Conservation (phyloP, 2,888 invertebrate species). For the Sipha maydis region DNA sequence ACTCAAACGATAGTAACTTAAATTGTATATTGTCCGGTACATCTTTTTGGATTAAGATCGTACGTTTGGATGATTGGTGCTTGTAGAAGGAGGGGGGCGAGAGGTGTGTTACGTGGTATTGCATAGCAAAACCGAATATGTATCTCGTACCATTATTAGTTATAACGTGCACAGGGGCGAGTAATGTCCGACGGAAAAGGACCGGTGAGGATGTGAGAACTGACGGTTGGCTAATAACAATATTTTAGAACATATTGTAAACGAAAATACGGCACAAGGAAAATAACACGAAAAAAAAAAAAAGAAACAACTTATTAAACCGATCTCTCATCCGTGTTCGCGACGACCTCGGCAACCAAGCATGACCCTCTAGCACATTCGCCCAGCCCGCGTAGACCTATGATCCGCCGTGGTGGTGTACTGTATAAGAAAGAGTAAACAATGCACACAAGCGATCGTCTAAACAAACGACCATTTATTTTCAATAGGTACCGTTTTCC, state of each 20-base stretch:
- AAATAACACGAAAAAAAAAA: not conserved
- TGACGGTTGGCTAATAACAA: not conserved
- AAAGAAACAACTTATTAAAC: slow-evolving; percentile 37
- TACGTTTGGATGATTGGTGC: too few relatives aligned
- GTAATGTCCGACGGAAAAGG: not conserved
- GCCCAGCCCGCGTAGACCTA: not conserved
- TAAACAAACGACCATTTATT: not conserved
- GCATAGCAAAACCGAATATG: too few relatives aligned
- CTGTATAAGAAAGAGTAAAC: not conserved
- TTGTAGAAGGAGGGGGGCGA: too few relatives aligned
- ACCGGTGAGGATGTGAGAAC: not conserved
- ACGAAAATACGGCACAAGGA: not conserved
- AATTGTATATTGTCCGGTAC: not conserved
- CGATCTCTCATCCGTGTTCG: slow-evolving; percentile 32
- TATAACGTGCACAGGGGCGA: too few relatives aligned
- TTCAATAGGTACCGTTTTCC: not conserved
- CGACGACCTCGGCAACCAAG: slow-evolving; percentile 48
- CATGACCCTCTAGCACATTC: slow-evolving; percentile 22
- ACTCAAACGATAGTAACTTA: not conserved
- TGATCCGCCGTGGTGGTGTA: not conserved
- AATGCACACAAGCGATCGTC: not conserved
- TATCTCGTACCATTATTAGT: too few relatives aligned
- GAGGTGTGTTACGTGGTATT: too few relatives aligned
- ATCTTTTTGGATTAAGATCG: too few relatives aligned
- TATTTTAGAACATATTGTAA: not conserved